Percentiles rank a stretch among this genome's conserved stretches.
These are phyloP conservation scores for Pristionchus maxplancki DNA, from an alignment of 2,888 invertebrate species.

Conservation along the genomic window DNA sequence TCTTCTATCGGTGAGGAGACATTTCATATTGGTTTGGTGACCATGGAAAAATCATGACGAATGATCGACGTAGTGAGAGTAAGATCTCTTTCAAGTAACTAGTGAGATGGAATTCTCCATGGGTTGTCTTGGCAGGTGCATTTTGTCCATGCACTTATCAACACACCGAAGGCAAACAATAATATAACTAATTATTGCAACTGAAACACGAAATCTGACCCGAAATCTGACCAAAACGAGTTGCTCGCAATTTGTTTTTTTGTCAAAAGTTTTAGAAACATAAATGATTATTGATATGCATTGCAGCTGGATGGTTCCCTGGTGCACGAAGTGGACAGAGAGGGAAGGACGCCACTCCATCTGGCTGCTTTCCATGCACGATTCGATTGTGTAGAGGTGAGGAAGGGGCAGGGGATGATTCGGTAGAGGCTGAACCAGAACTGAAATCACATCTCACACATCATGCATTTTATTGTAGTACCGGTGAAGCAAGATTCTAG, in stretches of 20 bases:
- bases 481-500: background rate
- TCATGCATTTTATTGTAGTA: too few species aligned
- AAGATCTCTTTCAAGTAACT: background rate
- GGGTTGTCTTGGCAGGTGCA: too few species aligned
- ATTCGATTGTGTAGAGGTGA: slow-evolving; percentile 50
- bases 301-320: background rate
- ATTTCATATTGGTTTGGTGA: background rate
- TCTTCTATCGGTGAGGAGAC: slow-evolving; percentile 35
- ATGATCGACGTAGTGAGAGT: background rate
- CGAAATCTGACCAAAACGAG: too few species aligned
- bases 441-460: too few species aligned
- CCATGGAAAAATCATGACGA: background rate
- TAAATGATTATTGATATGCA: too few species aligned
- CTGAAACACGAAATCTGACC: too few species aligned
- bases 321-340: background rate
- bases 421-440: too few species aligned
- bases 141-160: too few species aligned
- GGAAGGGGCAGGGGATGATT: background rate
- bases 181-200: too few species aligned
- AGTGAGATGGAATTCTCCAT: background rate
- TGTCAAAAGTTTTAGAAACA: too few species aligned
- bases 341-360: slow-evolving; percentile 53
- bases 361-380: slow-evolving; percentile 48
- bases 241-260: too few species aligned
- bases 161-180: too few species aligned